phyloP scores from a whole-genome alignment of 2,113 vertebrate species.

The Pluvianellus socialis region DNA sequence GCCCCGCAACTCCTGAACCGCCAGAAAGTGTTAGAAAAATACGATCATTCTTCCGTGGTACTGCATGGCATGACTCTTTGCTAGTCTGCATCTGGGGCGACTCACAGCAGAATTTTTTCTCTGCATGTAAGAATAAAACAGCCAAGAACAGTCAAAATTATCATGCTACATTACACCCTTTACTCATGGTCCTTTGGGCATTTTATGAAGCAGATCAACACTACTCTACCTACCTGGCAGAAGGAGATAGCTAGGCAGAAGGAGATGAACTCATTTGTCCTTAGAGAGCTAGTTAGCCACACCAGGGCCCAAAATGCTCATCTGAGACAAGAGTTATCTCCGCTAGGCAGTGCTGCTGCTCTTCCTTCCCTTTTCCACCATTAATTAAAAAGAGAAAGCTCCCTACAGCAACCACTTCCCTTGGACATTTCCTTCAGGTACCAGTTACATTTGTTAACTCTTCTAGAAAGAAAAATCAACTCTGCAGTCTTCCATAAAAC shows the following conservation, averaged over 20 bases:
- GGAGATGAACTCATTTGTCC: background rate
- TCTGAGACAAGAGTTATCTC: background rate
- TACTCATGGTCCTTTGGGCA: background rate
- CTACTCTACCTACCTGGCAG: background rate
- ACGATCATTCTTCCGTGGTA: accelerated
- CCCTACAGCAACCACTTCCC: background rate
- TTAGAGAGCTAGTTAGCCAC: background rate
- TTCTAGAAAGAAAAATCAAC: background rate
- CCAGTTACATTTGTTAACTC: background rate
- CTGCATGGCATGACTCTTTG: accelerated
- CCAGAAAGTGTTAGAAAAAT: background rate
- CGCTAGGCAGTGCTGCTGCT: background rate
- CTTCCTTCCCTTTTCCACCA: background rate
- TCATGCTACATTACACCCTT: background rate
- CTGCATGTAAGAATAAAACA: accelerated
- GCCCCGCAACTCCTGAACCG: background rate
- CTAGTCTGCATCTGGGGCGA: accelerated
- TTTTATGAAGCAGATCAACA: background rate
- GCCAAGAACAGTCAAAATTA: background rate
- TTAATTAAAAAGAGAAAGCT: background rate
- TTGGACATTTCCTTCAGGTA: background rate
- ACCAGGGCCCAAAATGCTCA: accelerated
- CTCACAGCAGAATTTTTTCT: background rate
- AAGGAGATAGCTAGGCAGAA: background rate
- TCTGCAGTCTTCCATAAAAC: background rate